Evolutionary conservation across 2,888 invertebrate genomes (phyloP).

Genomic region (Ptycholaimellus sp.): DNA sequence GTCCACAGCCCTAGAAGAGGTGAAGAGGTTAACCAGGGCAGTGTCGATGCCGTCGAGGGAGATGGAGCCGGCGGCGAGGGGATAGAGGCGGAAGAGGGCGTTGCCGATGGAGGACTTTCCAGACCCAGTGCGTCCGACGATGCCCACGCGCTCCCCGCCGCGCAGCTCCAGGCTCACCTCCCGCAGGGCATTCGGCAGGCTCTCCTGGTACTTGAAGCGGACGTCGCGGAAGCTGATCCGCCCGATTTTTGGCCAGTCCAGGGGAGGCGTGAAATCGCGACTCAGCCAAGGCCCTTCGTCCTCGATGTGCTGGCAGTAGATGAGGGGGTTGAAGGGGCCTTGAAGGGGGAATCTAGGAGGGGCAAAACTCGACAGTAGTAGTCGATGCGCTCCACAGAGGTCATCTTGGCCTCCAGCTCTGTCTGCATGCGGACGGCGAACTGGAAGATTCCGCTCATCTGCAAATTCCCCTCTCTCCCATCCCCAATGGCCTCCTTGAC

Average conservation of each 20-base stretch:
- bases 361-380: conserved; percentile 17
- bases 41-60: conserved; percentile 17
- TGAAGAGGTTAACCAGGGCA: conserved; percentile 11
- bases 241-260: conserved; percentile 34
- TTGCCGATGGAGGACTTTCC: conserved; percentile 36
- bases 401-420: conserved; percentile 54
- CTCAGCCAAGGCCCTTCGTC: conserved; percentile 13
- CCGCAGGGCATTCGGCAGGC: conserved; percentile 33
- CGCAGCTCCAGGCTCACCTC: conserved; percentile 35
- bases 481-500: too few relatives aligned
- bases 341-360: not conserved
- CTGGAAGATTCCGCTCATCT: conserved; percentile 38
- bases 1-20: too few relatives aligned
- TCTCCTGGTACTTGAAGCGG: conserved; percentile 31
- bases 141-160: conserved; percentile 38
- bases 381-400: conserved; percentile 22
- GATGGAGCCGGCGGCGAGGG: conserved; percentile 26
- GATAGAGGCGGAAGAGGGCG: conserved; percentile 38
- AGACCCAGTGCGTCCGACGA: conserved; percentile 36
- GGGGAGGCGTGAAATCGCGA: conserved; percentile 10
- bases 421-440: conserved; percentile 58
- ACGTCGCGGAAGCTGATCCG: conserved; percentile 34
- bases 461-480: too few relatives aligned
- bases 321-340: not conserved
- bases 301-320: conserved; percentile 13